These are phyloP conservation scores for Arothron firmamentum DNA, from an alignment of 2,113 vertebrate genomes.

Conservation along the genomic window DNA sequence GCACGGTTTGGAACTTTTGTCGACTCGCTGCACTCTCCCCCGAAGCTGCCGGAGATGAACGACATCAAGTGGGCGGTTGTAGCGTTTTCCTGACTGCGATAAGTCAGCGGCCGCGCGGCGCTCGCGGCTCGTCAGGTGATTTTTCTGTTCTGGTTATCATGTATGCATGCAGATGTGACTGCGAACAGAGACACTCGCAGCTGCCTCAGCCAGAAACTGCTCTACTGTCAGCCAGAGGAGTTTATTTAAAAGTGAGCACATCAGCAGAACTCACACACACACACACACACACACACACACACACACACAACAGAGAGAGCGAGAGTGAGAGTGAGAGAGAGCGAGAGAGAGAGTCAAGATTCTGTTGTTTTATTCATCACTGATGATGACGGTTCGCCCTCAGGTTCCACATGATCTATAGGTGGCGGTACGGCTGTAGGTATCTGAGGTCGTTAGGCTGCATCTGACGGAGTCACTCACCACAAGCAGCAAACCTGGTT, in stretches of 20 bases:
- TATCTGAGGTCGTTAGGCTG: slow-evolving; percentile 12
- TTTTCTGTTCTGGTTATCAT: slow-evolving; percentile 26
- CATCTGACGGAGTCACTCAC: neutral
- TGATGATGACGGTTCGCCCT: slow-evolving; percentile 64
- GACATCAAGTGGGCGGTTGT: neutral
- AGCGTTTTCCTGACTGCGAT: slow-evolving; percentile 14
- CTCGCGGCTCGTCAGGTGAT: slow-evolving; percentile 9
- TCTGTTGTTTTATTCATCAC: slow-evolving; percentile 79
- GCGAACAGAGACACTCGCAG: slow-evolving; percentile 23
- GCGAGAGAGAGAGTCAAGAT: slow-evolving; percentile 28
- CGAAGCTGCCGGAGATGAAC: slow-evolving; percentile 3
- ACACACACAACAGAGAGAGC: slow-evolving; percentile 9
- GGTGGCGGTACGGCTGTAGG: slow-evolving; percentile 14
- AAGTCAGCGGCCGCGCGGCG: neutral
- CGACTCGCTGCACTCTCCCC: neutral
- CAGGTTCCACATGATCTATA: slow-evolving; percentile 46
- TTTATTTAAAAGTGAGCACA: slow-evolving; percentile 68
- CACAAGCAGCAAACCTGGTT: too few relatives aligned
- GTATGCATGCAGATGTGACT: slow-evolving; percentile 38
- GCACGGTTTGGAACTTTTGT: neutral
- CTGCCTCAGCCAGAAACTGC: slow-evolving; percentile 33
- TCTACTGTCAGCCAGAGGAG: slow-evolving; percentile 47
- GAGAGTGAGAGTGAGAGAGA: neutral
- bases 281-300: slow-evolving; percentile 21
- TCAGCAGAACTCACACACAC: slow-evolving; percentile 65